phyloP scores from a whole-genome alignment of 2,113 vertebrate genomes.

The Dromaius novaehollandiae region DNA sequence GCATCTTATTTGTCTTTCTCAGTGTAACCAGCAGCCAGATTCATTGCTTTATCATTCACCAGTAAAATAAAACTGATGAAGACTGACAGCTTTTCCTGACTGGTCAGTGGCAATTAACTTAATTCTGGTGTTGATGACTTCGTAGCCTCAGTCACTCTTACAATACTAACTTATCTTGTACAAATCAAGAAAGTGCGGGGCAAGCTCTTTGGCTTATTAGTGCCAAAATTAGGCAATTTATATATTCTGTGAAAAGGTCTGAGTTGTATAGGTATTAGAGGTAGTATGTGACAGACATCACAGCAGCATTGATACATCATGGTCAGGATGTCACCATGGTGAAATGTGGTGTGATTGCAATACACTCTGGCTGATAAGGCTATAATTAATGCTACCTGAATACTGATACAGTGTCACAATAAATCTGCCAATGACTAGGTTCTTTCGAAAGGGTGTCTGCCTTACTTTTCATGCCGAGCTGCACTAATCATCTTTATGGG shows the following conservation, averaged over 20 bases:
- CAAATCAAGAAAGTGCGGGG: neutral
- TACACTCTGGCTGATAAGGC: neutral
- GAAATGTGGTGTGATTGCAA: neutral
- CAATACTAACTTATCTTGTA: neutral
- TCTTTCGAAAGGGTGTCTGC: conserved; percentile 1
- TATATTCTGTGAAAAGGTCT: neutral
- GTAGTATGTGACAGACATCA: neutral
- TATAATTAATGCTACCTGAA: conserved; percentile 53
- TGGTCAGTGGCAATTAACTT: neutral
- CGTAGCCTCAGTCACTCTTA: neutral
- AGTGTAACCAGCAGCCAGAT: neutral
- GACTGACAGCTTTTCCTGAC: neutral
- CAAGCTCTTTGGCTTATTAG: neutral
- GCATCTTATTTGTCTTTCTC: neutral
- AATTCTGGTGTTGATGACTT: neutral
- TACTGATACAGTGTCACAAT: conserved; percentile 25
- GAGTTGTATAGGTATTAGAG: neutral
- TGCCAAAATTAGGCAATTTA: neutral
- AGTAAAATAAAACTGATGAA: neutral
- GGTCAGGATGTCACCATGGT: neutral
- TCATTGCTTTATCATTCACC: neutral
- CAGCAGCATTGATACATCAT: neutral
- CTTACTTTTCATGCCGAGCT: conserved; percentile 28
- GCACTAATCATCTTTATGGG: neutral
- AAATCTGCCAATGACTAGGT: conserved; percentile 22